These are phyloP conservation scores for Corythornis madagascariensis DNA, from an alignment of 2,113 vertebrate genomes.

Conservation along the genomic window DNA sequence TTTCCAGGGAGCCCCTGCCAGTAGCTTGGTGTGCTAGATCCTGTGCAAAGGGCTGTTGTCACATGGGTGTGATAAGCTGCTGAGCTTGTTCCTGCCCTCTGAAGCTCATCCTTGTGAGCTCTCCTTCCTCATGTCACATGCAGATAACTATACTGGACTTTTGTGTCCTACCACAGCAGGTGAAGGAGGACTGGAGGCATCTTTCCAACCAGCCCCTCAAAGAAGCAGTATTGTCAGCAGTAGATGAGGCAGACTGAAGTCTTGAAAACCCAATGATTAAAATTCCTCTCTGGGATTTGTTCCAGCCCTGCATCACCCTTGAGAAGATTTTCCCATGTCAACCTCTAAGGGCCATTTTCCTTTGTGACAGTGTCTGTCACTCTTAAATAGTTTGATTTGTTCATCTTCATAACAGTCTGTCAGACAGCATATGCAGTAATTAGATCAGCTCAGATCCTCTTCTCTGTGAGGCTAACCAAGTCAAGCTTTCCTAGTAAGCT, in stretches of 20 bases:
- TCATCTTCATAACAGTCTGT: not conserved
- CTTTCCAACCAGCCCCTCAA: not conserved
- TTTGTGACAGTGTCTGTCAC: not conserved
- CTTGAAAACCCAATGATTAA: not conserved
- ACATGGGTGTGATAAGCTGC: not conserved
- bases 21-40: too few relatives aligned
- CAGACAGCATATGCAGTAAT: not conserved
- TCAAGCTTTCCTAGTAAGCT: not conserved
- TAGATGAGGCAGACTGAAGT: not conserved
- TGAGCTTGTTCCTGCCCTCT: not conserved
- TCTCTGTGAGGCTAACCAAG: not conserved
- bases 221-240: not conserved
- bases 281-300: not conserved
- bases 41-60: not conserved
- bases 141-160: not conserved
- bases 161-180: not conserved
- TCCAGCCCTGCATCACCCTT: not conserved
- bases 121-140: accelerated
- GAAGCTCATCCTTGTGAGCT: not conserved
- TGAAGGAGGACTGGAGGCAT: not conserved
- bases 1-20: too few relatives aligned
- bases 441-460: not conserved
- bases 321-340: not conserved
- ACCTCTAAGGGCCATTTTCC: not conserved
- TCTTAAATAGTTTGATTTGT: not conserved